A percentile compares a stretch with the other conserved stretches of the same genome.
Evolutionary conservation across 2,797 vertebrate species (phyloP).

Genomic region (Petrocephalus sullivani): DNA sequence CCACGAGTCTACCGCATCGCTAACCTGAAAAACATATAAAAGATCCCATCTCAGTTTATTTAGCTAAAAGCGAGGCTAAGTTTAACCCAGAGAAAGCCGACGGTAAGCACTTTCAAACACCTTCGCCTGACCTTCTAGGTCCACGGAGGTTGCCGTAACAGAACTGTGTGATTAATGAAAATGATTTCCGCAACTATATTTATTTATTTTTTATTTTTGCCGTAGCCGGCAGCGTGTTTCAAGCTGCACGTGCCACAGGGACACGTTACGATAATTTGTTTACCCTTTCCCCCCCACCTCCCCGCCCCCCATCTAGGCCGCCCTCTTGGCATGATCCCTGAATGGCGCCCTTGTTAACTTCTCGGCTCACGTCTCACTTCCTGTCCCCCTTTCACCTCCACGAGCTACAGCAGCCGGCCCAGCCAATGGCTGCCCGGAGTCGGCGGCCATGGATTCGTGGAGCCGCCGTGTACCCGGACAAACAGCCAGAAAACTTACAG

Average conservation of each 20-base stretch:
- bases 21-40: not conserved
- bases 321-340: not conserved
- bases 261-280: not conserved
- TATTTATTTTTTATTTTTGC: not conserved
- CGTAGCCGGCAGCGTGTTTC: not conserved
- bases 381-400: not conserved
- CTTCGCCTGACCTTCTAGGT: not conserved
- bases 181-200: not conserved
- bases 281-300: not conserved
- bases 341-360: not conserved
- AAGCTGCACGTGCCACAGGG: not conserved
- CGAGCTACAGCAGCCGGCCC: not conserved
- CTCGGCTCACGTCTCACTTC: not conserved
- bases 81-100: not conserved
- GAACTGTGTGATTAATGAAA: slow-evolving; percentile 5
- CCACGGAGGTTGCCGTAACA: not conserved
- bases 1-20: not conserved
- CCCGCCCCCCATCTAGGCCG: not conserved
- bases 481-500: not conserved
- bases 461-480: not conserved
- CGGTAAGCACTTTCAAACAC: not conserved
- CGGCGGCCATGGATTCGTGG: not conserved
- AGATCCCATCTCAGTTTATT: not conserved
- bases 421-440: not conserved
- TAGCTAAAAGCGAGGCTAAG: not conserved